Evolutionary conservation across 2,797 vertebrate species (phyloP), one percentile per base, ranked within the genome.

Genomic region (Pseudomugil tenellus): DNA sequence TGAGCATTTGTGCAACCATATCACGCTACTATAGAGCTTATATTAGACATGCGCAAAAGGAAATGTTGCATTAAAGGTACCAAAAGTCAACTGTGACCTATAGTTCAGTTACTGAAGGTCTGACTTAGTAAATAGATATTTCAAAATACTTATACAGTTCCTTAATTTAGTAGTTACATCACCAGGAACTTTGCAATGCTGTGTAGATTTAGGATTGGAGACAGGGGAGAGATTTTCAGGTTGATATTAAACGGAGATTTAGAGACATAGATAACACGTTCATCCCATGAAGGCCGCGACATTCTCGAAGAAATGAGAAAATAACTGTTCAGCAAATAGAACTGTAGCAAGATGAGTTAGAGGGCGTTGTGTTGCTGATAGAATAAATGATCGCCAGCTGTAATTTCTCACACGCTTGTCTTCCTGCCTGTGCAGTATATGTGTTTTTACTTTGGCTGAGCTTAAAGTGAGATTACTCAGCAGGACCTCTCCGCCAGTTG

Each of bases 391-490:
- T 41, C 71, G 41, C 52, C 63, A 49, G 3, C 39, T 58, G 48
- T 62, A 21, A 16, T 48, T 58, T 11, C 21, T 32, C 55, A 51
- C 53, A 52, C 9, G 14, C 23, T 25, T 32, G 32, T 43, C 66
- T 62, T 57, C 21, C 55, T 70, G 39, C 25, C 14, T 17, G 3
- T 34, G 54, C 29, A 34, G 21, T 63, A 2, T 58, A 2, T 60
- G 25, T 65, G 13, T 61, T 70, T 67, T 64, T 52, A 21, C 56
- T 77, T 58, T 58, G 14, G 67, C 67, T 59, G 32, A 64, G 66
- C 34, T 72, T 52, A 43, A 51, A 78, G 26, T 53, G 68, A 79
- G 77, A 84, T 81, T 68, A 76, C 74, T 51, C 63, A 79, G 81
- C 60, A 53, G 62, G 65, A 62, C 70, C 69, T 53, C 68, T 70